Base-by-base conservation (phyloP, 2,888 invertebrate genomes). In the Cancer borealis region DNA sequence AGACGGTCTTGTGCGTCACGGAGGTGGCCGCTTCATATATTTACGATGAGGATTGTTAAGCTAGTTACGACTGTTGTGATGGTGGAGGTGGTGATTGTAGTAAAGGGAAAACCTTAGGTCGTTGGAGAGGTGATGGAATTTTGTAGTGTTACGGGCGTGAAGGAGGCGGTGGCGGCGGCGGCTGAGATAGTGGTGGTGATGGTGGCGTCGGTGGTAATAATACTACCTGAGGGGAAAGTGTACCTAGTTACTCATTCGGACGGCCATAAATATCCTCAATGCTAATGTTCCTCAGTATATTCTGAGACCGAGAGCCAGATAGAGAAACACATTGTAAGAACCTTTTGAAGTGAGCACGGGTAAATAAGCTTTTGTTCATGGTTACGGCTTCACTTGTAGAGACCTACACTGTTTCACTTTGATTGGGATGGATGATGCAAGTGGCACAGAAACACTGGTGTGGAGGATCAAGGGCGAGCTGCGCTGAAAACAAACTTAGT, bases 191-290 rank as follows among this genome's bases (percentile, higher is more conserved):
- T 73, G 73, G 12, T 54, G 54, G 73, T 26, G 73, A 6, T 26
- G 73, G 21, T 73, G 26, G 73, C 26, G n/a, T 26, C 21, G 73
- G 73, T 73, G 6, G 26, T 2, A n/a, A 73, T 73, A 73, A 6
- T 73, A 73, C 54, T 54, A 73, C 73, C 73, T 73, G 73, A 73
- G 73, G 73, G 73, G n/a, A 73, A 73, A 73, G 73, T 73, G n/a
- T 21, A 73, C n/a, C 73, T 73, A n/a, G n/a, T 73, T 73, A 73
- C 21, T 73, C 73, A 73, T 26, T 73, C 73, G n/a, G 26, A 26
- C n/a, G 73, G 21, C n/a, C 73, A 73, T 73, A 73, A 73, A 73
- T 73, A 73, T n/a, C 6, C n/a, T 73, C 6, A 73, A 73, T 73
- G 73, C 73, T 73, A 73, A 73, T 73, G 73, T 73, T 73, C n/a